These are phyloP conservation scores for Zygaena filipendulae DNA, from an alignment of 2,888 invertebrate genomes.

Conservation along the genomic window DNA sequence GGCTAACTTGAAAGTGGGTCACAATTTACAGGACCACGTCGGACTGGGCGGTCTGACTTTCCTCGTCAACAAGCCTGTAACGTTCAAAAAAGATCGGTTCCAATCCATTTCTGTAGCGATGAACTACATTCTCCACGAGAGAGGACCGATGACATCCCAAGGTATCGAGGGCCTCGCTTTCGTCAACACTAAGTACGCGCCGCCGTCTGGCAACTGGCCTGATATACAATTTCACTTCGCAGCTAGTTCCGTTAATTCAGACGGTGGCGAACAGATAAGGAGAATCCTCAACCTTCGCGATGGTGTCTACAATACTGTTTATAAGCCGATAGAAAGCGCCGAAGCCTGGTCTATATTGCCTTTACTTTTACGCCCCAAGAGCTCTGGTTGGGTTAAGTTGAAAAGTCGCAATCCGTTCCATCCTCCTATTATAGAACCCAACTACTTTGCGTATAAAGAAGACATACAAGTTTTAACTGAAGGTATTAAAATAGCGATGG, in stretches of 20 bases:
- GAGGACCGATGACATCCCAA: slow-evolving; percentile 85
- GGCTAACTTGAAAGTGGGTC: slow-evolving; percentile 81
- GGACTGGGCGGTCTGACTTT: slow-evolving; percentile 88
- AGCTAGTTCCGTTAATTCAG: slow-evolving; percentile 86
- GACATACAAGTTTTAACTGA: slow-evolving; percentile 84
- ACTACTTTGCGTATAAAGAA: slow-evolving; percentile 88
- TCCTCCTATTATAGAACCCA: slow-evolving; percentile 89
- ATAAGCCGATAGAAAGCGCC: slow-evolving; percentile 80
- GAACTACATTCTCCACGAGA: slow-evolving; percentile 84
- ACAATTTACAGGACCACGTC: slow-evolving; percentile 90
- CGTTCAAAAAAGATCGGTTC: slow-evolving; percentile 80
- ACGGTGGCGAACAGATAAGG: slow-evolving; percentile 82
- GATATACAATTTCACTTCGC: slow-evolving; percentile 91
- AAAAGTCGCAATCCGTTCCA: slow-evolving; percentile 83
- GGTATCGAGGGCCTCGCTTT: slow-evolving; percentile 91
- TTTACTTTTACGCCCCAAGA: slow-evolving; percentile 83
- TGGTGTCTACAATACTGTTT: slow-evolving; percentile 85
- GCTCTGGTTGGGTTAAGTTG: slow-evolving; percentile 87
- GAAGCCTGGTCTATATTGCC: slow-evolving; percentile 90
- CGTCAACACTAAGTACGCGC: slow-evolving; percentile 88
- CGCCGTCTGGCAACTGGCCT: slow-evolving; percentile 79
- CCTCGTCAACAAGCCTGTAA: slow-evolving; percentile 81
- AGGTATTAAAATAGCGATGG: slow-evolving; percentile 86
- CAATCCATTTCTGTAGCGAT: slow-evolving; percentile 81
- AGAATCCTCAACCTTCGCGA: slow-evolving; percentile 81